Conservation (phyloP, 2,797 vertebrate species). For the Prionace glauca region DNA sequence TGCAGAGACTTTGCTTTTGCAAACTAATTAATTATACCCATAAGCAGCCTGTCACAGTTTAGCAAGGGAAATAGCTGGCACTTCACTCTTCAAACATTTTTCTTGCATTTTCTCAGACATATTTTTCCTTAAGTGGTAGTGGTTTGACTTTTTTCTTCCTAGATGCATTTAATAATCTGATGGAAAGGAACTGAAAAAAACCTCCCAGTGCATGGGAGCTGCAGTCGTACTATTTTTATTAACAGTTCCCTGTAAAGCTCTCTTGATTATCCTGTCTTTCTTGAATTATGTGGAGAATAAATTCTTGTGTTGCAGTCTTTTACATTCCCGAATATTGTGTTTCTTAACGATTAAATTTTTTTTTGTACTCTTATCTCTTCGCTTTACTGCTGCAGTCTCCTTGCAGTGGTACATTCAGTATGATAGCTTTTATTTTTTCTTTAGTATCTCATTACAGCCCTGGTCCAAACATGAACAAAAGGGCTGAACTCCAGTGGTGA, state of each 20-base stretch:
- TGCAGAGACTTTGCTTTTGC: conserved; percentile 11
- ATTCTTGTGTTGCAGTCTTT: neutral
- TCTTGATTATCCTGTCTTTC: neutral
- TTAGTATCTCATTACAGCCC: neutral
- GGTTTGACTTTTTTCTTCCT: conserved; percentile 30
- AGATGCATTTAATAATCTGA: conserved; percentile 5
- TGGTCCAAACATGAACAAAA: neutral
- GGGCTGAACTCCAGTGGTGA: no score
- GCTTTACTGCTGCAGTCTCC: neutral
- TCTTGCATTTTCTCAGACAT: conserved; percentile 37
- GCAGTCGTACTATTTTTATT: neutral
- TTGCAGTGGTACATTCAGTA: neutral
- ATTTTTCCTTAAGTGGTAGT: conserved; percentile 42
- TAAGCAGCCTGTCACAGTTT: conserved; percentile 35
- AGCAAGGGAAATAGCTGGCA: conserved; percentile 39
- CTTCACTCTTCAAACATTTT: conserved; percentile 29
- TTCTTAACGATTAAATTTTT: neutral
- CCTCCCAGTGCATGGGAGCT: neutral
- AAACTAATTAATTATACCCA: conserved; percentile 37
- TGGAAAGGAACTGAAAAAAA: neutral
- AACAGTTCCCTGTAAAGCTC: neutral
- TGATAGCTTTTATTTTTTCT: neutral
- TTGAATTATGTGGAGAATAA: neutral
- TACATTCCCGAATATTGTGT: neutral
- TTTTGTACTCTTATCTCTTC: neutral